A percentile compares a stretch with the other conserved stretches of the same genome.
Conservation (phyloP, 2,797 vertebrate genomes). For the Dicrostonyx torquatus region DNA sequence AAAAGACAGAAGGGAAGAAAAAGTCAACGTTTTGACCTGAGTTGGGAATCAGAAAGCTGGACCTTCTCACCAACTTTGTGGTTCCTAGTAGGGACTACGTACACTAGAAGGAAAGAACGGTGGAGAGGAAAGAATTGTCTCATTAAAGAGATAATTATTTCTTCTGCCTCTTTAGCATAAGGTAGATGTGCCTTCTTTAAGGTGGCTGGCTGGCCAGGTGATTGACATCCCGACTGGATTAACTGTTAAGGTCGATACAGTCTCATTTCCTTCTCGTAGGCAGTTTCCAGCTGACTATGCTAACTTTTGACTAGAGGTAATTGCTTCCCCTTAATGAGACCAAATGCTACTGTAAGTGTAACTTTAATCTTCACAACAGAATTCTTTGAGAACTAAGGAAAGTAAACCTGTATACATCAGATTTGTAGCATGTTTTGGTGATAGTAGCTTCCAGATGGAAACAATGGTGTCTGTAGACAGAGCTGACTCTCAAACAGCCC, state of each 20-base stretch:
- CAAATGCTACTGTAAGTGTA: too few relatives aligned
- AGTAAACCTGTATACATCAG: not conserved
- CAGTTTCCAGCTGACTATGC: too few relatives aligned
- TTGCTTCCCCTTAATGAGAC: not conserved
- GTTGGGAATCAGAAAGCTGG: not conserved
- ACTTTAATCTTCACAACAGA: conserved; percentile 12
- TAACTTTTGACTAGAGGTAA: not conserved
- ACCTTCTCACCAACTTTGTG: not conserved
- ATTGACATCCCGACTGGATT: not conserved
- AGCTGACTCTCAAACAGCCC: not conserved
- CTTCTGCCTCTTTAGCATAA: not conserved
- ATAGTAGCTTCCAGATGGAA: too few relatives aligned
- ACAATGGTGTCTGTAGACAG: too few relatives aligned
- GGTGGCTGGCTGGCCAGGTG: not conserved
- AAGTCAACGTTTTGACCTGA: not conserved
- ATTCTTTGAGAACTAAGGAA: not conserved
- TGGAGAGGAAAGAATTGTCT: not conserved
- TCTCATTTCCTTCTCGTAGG: too few relatives aligned
- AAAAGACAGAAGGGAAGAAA: not conserved
- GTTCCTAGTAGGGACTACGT: not conserved
- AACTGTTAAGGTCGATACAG: too few relatives aligned
- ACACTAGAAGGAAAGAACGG: not conserved
- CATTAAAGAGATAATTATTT: not conserved
- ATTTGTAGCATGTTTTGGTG: too few relatives aligned
- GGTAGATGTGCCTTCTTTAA: not conserved